These are phyloP conservation scores for Cloeon dipterum DNA, from an alignment of 2,888 invertebrate species.

Conservation along the genomic window DNA sequence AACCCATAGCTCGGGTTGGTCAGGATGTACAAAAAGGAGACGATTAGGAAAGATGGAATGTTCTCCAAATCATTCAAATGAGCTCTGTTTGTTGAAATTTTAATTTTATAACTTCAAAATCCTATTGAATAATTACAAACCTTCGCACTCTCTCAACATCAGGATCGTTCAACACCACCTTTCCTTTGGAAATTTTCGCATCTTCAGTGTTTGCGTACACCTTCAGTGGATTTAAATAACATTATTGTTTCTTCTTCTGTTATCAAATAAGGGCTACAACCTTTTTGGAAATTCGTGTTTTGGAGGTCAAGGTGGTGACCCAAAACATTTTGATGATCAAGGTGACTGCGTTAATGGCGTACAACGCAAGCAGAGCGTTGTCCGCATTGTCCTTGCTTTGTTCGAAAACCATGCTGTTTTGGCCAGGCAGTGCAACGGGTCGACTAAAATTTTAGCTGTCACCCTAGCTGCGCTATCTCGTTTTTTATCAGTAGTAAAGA, in stretches of 20 bases:
- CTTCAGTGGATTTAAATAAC: no score
- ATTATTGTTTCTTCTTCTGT: no score
- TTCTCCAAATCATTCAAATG: conserved; percentile 52
- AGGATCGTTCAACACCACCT: conserved; percentile 19
- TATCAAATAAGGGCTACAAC: no score
- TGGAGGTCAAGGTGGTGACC: conserved; percentile 1
- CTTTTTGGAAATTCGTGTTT: neutral
- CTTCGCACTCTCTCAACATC: conserved; percentile 27
- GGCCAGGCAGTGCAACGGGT: no score
- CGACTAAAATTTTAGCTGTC: no score
- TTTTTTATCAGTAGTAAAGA: no score
- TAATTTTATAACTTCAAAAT: neutral
- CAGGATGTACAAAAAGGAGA: conserved; percentile 13
- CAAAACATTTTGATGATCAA: conserved; percentile 2
- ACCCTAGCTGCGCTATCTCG: no score
- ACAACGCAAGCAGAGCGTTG: conserved; percentile 2
- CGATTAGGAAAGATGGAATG: conserved; percentile 28
- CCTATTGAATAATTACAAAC: no score
- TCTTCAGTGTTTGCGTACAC: conserved; percentile 30
- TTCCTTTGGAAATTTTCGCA: conserved; percentile 15
- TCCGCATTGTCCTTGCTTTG: no score
- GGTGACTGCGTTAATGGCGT: conserved; percentile 1
- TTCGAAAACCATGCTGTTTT: no score
- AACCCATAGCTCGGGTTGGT: conserved; percentile 13
- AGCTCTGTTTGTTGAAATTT: conserved; percentile 28